A percentile compares a stretch with the other conserved stretches of the same genome.
These are phyloP conservation scores for Siniperca chuatsi DNA, from an alignment of 2,113 vertebrate species.

Conservation along the genomic window DNA sequence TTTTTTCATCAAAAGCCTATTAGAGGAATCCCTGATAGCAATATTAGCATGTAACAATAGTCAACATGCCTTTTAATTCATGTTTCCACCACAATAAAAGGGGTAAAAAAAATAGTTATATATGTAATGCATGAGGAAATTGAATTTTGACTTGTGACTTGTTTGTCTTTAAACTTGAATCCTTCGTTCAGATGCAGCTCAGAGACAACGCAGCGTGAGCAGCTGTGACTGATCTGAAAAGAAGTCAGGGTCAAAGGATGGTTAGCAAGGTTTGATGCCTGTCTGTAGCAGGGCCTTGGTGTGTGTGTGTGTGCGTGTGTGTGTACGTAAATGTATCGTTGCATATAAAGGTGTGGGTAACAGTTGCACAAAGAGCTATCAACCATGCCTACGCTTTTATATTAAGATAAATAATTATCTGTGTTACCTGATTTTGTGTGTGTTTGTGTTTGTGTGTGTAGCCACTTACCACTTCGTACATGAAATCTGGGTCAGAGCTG, in stretches of 20 bases:
- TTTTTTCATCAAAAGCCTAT: background rate
- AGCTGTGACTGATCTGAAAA: conserved; percentile 47
- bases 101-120: background rate
- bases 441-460: conserved; percentile 1
- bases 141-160: background rate
- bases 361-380: background rate
- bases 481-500: conserved; percentile 98
- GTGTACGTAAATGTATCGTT: background rate
- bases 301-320: background rate
- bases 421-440: background rate
- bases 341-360: background rate
- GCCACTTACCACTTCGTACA: conserved; percentile 96
- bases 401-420: background rate
- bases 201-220: conserved; percentile 20
- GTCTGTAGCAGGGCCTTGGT: background rate
- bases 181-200: conserved; percentile 23
- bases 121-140: background rate
- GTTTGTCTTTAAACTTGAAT: background rate
- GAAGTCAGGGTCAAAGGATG: conserved; percentile 18
- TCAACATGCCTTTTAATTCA: background rate
- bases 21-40: background rate
- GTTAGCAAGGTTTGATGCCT: conserved; percentile 20
- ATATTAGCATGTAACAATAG: background rate
- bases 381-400: background rate
- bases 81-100: background rate